These are phyloP conservation scores for Oenanthe oenanthe DNA, from an alignment of 2,113 vertebrate genomes.

Conservation along the genomic window DNA sequence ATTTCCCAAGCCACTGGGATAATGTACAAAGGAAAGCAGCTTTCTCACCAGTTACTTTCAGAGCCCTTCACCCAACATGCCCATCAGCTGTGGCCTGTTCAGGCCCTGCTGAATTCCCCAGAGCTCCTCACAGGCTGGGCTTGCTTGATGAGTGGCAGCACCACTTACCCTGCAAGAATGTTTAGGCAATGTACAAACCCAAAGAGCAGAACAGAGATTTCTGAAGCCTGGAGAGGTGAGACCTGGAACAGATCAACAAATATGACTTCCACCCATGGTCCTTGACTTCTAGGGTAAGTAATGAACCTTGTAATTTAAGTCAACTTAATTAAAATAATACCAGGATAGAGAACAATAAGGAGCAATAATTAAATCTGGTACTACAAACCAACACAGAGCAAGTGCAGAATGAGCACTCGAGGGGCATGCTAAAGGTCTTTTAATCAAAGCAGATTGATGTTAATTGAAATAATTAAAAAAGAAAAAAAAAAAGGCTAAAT, in stretches of 20 bases:
- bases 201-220: rapidly evolving
- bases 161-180: rapidly evolving
- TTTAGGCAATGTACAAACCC: not conserved
- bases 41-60: not conserved
- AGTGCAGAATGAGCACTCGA: not conserved
- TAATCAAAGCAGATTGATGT: not conserved
- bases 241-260: not conserved
- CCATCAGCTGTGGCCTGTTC: not conserved
- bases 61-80: not conserved
- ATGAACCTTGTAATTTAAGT: not conserved
- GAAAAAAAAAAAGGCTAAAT: not conserved
- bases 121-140: not conserved
- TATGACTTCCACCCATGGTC: not conserved
- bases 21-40: not conserved
- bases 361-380: not conserved
- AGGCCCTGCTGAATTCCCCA: not conserved
- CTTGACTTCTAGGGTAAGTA: not conserved
- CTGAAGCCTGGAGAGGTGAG: not conserved
- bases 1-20: not conserved
- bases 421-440: not conserved
- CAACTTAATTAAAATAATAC: not conserved
- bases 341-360: not conserved
- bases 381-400: not conserved
- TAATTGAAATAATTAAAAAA: not conserved
- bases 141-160: rapidly evolving